Evolutionary conservation across 2,797 vertebrate genomes (phyloP).

Genomic region (Oryzias dopingdopingensis): DNA sequence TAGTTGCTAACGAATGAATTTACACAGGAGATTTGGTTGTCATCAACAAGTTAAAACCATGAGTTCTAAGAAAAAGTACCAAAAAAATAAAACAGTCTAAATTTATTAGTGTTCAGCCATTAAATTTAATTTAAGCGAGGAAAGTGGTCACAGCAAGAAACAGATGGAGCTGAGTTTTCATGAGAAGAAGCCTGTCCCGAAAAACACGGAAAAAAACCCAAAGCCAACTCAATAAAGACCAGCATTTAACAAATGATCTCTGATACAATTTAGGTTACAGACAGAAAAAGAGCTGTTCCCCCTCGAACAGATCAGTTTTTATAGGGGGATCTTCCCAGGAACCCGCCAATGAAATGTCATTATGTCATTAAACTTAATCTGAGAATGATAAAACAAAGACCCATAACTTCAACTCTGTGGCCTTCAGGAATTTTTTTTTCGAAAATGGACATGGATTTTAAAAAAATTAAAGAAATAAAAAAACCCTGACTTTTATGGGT

Average conservation of each 20-base stretch:
- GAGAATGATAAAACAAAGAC: no score
- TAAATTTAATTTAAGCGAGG: conserved; percentile 3
- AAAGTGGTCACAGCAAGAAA: conserved; percentile 2
- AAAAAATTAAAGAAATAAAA: no score
- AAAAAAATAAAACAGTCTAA: neutral
- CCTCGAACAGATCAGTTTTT: no score
- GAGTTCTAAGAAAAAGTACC: neutral
- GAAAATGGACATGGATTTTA: no score
- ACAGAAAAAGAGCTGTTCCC: no score
- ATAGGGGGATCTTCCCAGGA: no score
- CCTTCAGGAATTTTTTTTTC: no score
- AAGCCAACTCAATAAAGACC: neutral
- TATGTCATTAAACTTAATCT: no score
- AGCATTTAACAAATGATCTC: neutral
- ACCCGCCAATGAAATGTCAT: no score
- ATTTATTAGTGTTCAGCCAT: neutral
- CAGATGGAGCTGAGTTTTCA: conserved; percentile 2
- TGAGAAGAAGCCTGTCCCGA: neutral
- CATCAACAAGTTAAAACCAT: neutral
- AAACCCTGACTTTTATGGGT: no score
- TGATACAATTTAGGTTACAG: neutral
- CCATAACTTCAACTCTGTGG: no score
- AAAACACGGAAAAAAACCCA: conserved; percentile 8
- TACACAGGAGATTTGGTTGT: conserved; percentile 12
- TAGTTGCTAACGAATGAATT: neutral